Conservation (phyloP, 2,888 invertebrate genomes). For the Pammene aurita region DNA sequence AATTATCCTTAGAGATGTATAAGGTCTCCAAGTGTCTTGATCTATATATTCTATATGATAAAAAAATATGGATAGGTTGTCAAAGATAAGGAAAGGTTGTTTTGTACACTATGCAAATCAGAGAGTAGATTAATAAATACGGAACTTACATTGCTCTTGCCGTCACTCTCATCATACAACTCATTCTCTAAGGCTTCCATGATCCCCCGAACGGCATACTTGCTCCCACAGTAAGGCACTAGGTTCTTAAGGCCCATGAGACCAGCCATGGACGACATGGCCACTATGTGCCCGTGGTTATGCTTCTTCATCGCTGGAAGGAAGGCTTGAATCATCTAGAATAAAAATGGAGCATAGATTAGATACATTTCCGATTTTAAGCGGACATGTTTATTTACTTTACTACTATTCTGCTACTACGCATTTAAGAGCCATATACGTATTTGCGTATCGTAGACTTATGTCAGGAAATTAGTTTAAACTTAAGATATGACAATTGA, state of each 20-base stretch:
- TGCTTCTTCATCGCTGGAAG: constrained; percentile 88
- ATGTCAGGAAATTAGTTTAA: too few species aligned
- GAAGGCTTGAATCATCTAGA: constrained; percentile 88
- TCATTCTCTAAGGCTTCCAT: constrained; percentile 92
- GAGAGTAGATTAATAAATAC: neutral
- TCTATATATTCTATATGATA: too few species aligned
- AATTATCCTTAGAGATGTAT: too few species aligned
- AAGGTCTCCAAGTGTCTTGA: too few species aligned
- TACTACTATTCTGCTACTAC: too few species aligned
- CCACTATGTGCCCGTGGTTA: constrained; percentile 89
- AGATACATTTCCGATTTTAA: neutral
- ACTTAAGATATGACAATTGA: too few species aligned
- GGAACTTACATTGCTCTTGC: constrained; percentile 62
- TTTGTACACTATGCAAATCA: too few species aligned
- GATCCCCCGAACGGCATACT: constrained; percentile 91
- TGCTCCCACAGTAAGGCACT: constrained; percentile 91
- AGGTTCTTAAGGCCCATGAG: constrained; percentile 87
- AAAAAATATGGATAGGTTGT: too few species aligned
- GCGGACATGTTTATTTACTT: too few species aligned
- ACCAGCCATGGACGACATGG: constrained; percentile 90
- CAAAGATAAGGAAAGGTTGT: too few species aligned
- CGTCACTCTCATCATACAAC: constrained; percentile 81
- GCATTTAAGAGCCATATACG: too few species aligned
- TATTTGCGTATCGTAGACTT: too few species aligned
- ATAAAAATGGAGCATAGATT: constrained; percentile 29